Evolutionary conservation across 1,140 invertebrate species (phyloP).

Genomic region (Drosophila funebris): DNA sequence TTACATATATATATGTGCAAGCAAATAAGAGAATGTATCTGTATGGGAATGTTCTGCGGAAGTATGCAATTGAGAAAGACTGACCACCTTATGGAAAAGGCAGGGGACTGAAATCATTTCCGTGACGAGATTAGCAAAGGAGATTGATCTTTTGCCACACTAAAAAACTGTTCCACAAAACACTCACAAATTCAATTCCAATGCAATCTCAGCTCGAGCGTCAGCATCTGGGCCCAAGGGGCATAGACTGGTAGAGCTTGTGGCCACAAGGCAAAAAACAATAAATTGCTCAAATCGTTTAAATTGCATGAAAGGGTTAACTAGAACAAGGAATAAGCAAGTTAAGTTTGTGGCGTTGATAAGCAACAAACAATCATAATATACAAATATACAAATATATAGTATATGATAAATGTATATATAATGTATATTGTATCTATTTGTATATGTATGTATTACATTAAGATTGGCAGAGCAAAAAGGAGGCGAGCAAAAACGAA

Average conservation of each 20-base stretch:
- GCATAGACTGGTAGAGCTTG: constrained; percentile 22
- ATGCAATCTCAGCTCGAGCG: constrained; percentile 57
- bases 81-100: not conserved
- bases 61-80: constrained; percentile 60
- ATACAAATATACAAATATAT: not conserved
- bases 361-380: constrained; percentile 22
- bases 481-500: constrained; percentile 30
- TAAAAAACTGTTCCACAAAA: constrained; percentile 32
- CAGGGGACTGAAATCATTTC: constrained; percentile 60
- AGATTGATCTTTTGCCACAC: constrained; percentile 54
- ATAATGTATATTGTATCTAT: constrained; percentile 4
- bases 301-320: constrained; percentile 61
- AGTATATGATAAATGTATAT: constrained; percentile 10
- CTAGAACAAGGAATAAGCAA: constrained; percentile 41
- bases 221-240: not conserved
- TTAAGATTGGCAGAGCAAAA: not conserved
- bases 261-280: constrained; percentile 49
- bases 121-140: constrained; percentile 62
- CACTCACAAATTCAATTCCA: constrained; percentile 72
- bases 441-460: constrained; percentile 1
- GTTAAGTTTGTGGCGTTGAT: constrained; percentile 62
- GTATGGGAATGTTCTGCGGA: constrained; percentile 35
- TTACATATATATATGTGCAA: constrained; percentile 10
- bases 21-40: not conserved
- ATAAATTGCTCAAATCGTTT: constrained; percentile 66